These are phyloP conservation scores for Chrysodeixis includens DNA, from an alignment of 2,888 invertebrate genomes.

Conservation along the genomic window DNA sequence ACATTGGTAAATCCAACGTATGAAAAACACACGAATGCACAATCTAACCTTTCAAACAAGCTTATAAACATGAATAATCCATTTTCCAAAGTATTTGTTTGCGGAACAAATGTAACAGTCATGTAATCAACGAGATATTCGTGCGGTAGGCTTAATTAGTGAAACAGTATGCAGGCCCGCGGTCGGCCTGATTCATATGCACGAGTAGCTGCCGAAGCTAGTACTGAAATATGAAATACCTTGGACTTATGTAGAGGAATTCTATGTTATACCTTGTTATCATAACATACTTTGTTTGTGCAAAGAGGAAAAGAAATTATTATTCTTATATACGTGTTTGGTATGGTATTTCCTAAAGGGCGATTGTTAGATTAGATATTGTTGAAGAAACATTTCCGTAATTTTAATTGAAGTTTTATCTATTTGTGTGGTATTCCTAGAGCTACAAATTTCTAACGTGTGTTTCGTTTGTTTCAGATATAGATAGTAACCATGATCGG, in stretches of 20 bases:
- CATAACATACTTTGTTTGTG: no score
- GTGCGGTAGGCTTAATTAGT: slow-evolving; percentile 35
- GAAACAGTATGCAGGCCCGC: slow-evolving; percentile 42
- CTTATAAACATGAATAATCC: neutral
- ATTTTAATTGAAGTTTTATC: neutral
- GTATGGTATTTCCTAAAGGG: neutral
- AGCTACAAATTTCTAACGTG: no score
- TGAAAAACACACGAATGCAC: neutral
- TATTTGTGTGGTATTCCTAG: no score
- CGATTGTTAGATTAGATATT: neutral
- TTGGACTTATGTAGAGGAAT: slow-evolving; percentile 11
- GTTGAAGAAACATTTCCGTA: neutral
- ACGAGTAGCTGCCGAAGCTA: slow-evolving; percentile 20
- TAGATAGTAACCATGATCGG: slow-evolving; percentile 54
- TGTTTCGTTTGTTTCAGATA: slow-evolving; percentile 76
- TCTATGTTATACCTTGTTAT: neutral
- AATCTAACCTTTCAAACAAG: neutral
- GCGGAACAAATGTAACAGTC: neutral
- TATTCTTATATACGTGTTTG: neutral
- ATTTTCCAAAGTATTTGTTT: neutral
- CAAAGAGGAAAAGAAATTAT: no score
- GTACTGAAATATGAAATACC: slow-evolving; percentile 30
- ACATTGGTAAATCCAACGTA: no score
- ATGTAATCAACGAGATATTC: slow-evolving; percentile 7
- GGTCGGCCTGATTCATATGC: slow-evolving; percentile 45